phyloP scores from a whole-genome alignment of 2,888 invertebrate species.

The Drosophila bunnanda region DNA sequence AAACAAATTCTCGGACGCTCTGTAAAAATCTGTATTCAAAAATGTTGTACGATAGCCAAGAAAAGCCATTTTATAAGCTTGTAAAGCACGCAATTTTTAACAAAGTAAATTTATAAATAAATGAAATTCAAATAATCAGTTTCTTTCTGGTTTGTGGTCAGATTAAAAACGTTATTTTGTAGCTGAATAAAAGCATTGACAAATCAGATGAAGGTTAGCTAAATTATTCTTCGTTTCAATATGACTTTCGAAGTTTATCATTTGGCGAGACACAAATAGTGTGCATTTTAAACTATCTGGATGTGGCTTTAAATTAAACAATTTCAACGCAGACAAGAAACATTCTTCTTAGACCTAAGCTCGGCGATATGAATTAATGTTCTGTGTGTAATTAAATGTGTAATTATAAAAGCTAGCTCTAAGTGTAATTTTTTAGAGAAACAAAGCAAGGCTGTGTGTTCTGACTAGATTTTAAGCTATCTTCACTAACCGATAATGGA shows the following conservation, averaged over 20 bases:
- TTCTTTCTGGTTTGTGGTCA: conserved; percentile 19
- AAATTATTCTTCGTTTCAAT: conserved; percentile 5
- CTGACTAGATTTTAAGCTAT: conserved; percentile 69
- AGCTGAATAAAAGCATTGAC: conserved; percentile 65
- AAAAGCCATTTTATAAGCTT: conserved; percentile 55
- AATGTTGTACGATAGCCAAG: conserved; percentile 42
- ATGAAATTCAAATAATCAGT: conserved; percentile 11
- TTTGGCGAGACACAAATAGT: neutral
- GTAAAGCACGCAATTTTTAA: conserved; percentile 62
- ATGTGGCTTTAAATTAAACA: conserved; percentile 75
- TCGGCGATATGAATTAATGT: conserved; percentile 40
- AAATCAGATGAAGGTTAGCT: conserved; percentile 60
- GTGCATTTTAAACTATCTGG: conserved; percentile 72
- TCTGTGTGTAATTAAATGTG: conserved; percentile 60
- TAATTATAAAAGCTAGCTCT: conserved; percentile 56
- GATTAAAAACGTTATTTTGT: conserved; percentile 12
- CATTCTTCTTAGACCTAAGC: conserved; percentile 38
- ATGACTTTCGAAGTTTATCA: conserved; percentile 1
- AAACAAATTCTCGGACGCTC: conserved; percentile 55
- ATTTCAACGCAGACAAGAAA: conserved; percentile 12
- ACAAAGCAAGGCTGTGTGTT: conserved; percentile 84
- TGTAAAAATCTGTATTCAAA: conserved; percentile 44
- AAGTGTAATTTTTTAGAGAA: conserved; percentile 82
- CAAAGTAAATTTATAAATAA: conserved; percentile 21
- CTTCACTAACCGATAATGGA: conserved; percentile 30